A percentile compares a stretch with the other conserved stretches of the same genome.
phyloP scores from a whole-genome alignment of 35 echinoderm and acorn worm genomes.

The Patiria miniata region DNA sequence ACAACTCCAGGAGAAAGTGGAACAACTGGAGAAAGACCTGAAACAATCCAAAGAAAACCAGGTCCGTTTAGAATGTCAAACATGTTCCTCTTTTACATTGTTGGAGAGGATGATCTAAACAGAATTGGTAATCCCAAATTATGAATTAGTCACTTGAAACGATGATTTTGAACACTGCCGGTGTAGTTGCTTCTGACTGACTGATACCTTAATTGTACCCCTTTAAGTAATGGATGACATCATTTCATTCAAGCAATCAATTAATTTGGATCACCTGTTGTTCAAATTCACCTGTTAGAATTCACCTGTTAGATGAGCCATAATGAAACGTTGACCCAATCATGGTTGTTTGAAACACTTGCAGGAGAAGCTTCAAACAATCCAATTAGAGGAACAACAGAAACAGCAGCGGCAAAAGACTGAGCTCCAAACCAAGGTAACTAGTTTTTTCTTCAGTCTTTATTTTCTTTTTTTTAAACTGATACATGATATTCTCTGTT shows the following conservation, averaged over 20 bases:
- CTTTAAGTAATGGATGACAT: too few relatives aligned
- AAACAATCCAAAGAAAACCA: slow-evolving; percentile 21
- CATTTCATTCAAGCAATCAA: too few relatives aligned
- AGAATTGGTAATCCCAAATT: too few relatives aligned
- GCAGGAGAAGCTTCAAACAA: slow-evolving; percentile 18
- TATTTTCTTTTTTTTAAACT: neutral
- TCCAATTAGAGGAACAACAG: slow-evolving; percentile 10
- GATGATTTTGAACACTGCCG: too few relatives aligned
- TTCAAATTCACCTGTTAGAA: too few relatives aligned
- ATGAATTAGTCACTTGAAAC: too few relatives aligned
- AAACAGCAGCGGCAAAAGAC: slow-evolving; percentile 4
- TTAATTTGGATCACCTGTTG: too few relatives aligned
- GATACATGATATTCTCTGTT: too few relatives aligned
- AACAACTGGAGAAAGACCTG: slow-evolving; percentile 45
- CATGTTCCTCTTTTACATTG: neutral
- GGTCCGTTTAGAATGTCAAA: neutral
- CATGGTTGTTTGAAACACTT: neutral
- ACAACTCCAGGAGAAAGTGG: slow-evolving; percentile 39
- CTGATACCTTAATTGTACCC: too few relatives aligned
- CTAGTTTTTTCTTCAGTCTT: neutral
- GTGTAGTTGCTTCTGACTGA: too few relatives aligned
- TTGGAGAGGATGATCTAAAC: neutral
- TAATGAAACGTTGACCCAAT: neutral
- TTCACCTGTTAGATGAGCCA: too few relatives aligned
- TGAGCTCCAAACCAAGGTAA: neutral